phyloP scores from a whole-genome alignment of 2,888 invertebrate species.

The Horisme vitalbata region DNA sequence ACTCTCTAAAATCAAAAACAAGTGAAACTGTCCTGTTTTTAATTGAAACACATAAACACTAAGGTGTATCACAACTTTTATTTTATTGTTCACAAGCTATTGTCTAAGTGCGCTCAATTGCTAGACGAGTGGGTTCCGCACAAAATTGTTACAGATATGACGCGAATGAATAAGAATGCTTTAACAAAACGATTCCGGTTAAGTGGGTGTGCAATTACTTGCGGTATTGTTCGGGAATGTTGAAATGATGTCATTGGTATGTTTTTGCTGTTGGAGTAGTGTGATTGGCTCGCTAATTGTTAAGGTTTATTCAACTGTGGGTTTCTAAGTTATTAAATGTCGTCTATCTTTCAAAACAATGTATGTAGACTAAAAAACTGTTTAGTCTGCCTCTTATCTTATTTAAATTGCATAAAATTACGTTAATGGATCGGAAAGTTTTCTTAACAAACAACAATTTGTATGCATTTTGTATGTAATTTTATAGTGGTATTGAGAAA shows the following conservation, averaged over 20 bases:
- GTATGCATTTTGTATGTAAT: too few species aligned
- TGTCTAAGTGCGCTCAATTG: slow-evolving; percentile 11
- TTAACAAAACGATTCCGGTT: slow-evolving; percentile 16
- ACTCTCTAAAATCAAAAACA: too few species aligned
- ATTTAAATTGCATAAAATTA: too few species aligned
- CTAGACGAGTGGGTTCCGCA: slow-evolving; percentile 19
- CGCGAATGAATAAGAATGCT: slow-evolving; percentile 18
- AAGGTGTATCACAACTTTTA: slow-evolving; percentile 1
- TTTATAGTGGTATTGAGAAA: too few species aligned
- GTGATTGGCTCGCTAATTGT: slow-evolving; percentile 17
- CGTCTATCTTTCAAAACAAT: background rate
- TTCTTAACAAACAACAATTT: too few species aligned
- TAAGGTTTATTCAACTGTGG: slow-evolving; percentile 10
- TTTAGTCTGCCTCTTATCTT: background rate
- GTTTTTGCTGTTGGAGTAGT: slow-evolving; percentile 1
- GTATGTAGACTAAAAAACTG: background rate
- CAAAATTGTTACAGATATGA: slow-evolving; percentile 16
- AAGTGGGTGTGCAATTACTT: slow-evolving; percentile 23
- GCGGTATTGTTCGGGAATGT: slow-evolving; percentile 15
- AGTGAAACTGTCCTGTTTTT: too few species aligned
- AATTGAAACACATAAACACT: background rate
- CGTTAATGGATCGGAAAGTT: too few species aligned
- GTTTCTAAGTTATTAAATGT: background rate
- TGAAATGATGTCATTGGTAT: slow-evolving; percentile 19
- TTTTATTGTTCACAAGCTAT: slow-evolving; percentile 5